Conservation (phyloP, 2,797 vertebrate genomes). For the Pitangus sulphuratus region DNA sequence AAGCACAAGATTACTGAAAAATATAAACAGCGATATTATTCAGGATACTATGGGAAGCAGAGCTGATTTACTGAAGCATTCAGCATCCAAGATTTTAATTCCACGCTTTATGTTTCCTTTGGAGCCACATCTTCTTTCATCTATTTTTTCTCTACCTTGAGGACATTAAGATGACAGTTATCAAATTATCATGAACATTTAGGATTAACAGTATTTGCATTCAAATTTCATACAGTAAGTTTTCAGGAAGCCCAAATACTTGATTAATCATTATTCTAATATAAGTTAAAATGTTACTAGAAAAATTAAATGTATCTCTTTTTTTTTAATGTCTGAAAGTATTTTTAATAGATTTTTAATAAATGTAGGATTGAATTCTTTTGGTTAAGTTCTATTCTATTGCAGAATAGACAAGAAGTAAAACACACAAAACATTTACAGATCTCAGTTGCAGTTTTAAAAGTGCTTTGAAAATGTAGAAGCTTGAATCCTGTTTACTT, state of each 20-base stretch:
- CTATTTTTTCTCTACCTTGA: accelerated
- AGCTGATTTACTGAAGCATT: neutral
- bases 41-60: neutral
- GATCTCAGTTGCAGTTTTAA: neutral
- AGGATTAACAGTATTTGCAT: neutral
- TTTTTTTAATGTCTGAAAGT: neutral
- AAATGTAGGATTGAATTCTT: neutral
- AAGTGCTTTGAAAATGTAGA: neutral
- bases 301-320: neutral
- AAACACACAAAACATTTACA: neutral
- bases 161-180: neutral
- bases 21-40: neutral
- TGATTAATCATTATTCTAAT: neutral
- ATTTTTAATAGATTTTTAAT: neutral
- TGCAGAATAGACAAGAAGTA: neutral
- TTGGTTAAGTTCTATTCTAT: neutral
- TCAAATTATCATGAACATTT: neutral
- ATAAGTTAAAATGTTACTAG: neutral
- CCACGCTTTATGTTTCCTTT: neutral
- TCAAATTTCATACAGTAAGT: neutral
- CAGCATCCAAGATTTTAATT: neutral
- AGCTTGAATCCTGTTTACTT: neutral
- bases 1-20: neutral
- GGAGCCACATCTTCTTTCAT: neutral
- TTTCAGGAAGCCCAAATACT: neutral